Evolutionary conservation across 2,797 vertebrate species (phyloP), one percentile per base, ranked within the genome.

Genomic region (Oreochromis grahami): DNA sequence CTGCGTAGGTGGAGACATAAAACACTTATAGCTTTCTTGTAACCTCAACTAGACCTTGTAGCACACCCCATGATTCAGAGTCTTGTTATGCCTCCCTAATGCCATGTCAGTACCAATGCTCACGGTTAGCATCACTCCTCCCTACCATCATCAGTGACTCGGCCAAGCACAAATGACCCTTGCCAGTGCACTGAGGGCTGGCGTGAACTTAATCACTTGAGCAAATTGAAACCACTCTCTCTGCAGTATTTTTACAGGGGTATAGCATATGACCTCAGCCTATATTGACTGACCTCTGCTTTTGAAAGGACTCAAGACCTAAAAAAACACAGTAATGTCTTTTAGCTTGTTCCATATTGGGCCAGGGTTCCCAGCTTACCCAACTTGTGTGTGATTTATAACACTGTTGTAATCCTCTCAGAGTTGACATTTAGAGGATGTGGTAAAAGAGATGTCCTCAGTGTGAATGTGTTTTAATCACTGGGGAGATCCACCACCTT

Each of bases 221-320:
- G 97, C 97, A 98, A 98, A 98, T 97, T 98, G 97, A 97, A 98
- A 98, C 97, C 97, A 97, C 96, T 98, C 95, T 96, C 95, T 96
- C 96, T 92, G 95, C 96, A 96, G 94, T 96, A 93, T 95, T 96
- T 97, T 97, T 97, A 97, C 97, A 97, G 96, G 95, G 91, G 89
- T 79, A 87, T 94, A 96, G 93, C 91, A 91, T 89, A 91, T 94
- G 95, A 96, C 95, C 95, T 93, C 88, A 90, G 94, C 86, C 91
- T 87, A 91, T 88, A 79, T 87, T 63, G 91, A 89, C 91, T 94
- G 95, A 95, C 96, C 96, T 93, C 91, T 93, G 89, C 91, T 90
- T 96, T 94, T 95, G 89, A 95, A 95, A 94, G 77, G 86, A 93
- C 88, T 90, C 38, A 4, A 76, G 85, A 76, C 91, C 90, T 92